A percentile compares a stretch with the other conserved stretches of the same genome.
Evolutionary conservation across 1,140 invertebrate genomes (phyloP).

Genomic region (Protaetia brevitarsis): DNA sequence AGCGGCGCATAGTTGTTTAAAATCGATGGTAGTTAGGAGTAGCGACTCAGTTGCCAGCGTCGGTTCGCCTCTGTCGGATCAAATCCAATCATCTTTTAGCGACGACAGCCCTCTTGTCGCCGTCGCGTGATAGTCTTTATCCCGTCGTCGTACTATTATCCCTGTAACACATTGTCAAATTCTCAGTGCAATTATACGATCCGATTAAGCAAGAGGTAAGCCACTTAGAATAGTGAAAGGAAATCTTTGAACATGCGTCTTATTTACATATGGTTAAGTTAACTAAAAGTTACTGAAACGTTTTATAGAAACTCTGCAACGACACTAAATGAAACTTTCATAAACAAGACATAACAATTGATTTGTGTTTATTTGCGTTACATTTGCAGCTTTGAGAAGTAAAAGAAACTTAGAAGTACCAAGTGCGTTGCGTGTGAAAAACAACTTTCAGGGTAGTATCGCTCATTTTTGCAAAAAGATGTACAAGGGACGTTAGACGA

Average conservation of each 20-base stretch:
- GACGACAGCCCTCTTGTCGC: not conserved
- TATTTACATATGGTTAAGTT: not conserved
- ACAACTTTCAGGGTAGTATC: no score
- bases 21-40: constrained; percentile 34
- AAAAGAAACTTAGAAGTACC: no score
- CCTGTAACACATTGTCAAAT: constrained; percentile 9
- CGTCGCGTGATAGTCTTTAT: constrained; percentile 19
- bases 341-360: no score
- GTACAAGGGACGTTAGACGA: no score
- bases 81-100: constrained; percentile 1
- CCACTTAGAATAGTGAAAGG: not conserved
- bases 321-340: no score
- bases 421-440: no score
- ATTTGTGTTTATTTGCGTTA: no score
- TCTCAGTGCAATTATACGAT: constrained; percentile 15
- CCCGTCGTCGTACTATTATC: not conserved
- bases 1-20: constrained; percentile 31
- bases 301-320: no score
- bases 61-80: constrained; percentile 25
- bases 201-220: constrained; percentile 8
- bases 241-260: not conserved
- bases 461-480: no score
- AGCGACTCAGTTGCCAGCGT: constrained; percentile 32
- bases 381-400: no score
- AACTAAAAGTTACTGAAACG: no score